Percentiles rank a stretch among this genome's conserved stretches.
Evolutionary conservation across 2,113 vertebrate genomes (phyloP).

Genomic region (Aptenodytes patagonicus): DNA sequence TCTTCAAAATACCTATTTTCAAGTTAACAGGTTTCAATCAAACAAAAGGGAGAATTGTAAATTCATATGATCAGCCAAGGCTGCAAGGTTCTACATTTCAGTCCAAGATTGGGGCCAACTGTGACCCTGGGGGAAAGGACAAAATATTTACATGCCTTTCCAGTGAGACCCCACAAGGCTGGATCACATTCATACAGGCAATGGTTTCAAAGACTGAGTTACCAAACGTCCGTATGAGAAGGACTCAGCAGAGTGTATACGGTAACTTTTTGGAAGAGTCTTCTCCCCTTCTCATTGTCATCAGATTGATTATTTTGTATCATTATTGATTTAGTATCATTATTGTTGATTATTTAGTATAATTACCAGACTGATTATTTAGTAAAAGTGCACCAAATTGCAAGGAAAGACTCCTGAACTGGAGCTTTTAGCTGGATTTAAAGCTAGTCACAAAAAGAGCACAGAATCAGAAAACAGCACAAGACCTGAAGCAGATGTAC

Average conservation of each 20-base stretch:
- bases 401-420: neutral
- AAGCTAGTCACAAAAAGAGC: neutral
- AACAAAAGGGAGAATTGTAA: neutral
- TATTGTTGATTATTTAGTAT: neutral
- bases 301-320: neutral
- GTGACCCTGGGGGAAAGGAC: neutral
- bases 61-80: rapidly evolving
- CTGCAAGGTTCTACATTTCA: neutral
- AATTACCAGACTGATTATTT: neutral
- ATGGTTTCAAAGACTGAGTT: neutral
- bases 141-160: neutral
- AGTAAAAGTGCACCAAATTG: neutral
- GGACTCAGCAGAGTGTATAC: neutral
- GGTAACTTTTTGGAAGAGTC: neutral
- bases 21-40: neutral
- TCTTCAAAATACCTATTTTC: neutral
- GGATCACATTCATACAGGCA: neutral
- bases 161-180: neutral
- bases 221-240: neutral
- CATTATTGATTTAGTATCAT: neutral
- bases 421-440: neutral
- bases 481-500: neutral
- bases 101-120: neutral
- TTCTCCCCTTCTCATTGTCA: neutral
- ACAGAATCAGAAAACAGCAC: neutral